Evolutionary conservation across 30 jellyfish, hydroid and myxozoan genomes (phyloP).

Genomic region (Hydractinia echinata): DNA sequence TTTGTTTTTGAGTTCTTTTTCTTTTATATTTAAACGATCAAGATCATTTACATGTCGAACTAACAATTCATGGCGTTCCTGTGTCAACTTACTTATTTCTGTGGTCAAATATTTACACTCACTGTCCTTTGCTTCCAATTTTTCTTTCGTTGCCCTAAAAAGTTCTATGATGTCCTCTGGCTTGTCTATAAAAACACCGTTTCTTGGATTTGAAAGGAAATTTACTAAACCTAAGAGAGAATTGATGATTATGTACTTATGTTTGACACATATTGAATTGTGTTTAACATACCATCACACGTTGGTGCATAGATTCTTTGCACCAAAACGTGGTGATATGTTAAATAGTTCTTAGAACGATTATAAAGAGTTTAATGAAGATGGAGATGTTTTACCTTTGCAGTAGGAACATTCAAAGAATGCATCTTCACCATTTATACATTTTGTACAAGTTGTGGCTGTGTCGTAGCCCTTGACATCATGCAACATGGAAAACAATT

Average conservation of each 20-base stretch:
- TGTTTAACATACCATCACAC: too few relatives aligned
- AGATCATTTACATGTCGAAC: constrained; percentile 7
- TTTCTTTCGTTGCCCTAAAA: not conserved
- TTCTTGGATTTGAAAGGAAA: not conserved
- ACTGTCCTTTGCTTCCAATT: not conserved
- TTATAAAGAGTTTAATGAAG: too few relatives aligned
- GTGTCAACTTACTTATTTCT: not conserved
- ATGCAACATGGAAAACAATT: not conserved
- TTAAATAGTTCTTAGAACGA: too few relatives aligned
- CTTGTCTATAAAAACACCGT: constrained; percentile 2
- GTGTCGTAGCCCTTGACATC: not conserved
- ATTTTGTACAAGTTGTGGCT: not conserved
- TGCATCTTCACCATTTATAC: not conserved
- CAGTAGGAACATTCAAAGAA: constrained; percentile 5
- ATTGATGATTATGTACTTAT: too few relatives aligned
- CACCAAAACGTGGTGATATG: too few relatives aligned
- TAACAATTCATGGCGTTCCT: not conserved
- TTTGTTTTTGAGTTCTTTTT: not conserved
- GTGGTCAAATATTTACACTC: not conserved
- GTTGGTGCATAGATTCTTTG: too few relatives aligned
- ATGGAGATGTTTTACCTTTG: not conserved
- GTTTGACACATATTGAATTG: too few relatives aligned
- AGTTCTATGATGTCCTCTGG: not conserved
- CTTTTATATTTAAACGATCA: not conserved
- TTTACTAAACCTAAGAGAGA: not conserved